phyloP scores from a whole-genome alignment of 2,113 vertebrate species.

The Cyprinodon variegatus region DNA sequence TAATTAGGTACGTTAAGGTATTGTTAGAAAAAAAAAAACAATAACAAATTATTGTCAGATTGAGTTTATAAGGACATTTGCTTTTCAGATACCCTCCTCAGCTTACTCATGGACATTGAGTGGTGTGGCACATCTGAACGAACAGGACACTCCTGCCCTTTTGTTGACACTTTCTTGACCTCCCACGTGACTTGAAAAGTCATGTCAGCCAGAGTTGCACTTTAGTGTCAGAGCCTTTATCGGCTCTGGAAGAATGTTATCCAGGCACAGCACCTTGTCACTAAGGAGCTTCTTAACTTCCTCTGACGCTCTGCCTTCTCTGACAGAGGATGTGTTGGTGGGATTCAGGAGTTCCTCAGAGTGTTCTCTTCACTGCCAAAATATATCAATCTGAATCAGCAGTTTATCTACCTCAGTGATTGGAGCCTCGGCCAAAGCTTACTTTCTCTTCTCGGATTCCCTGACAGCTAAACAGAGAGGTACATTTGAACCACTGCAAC shows the following conservation, averaged over 20 bases:
- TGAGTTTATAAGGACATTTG: background rate
- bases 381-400: conserved; percentile 16
- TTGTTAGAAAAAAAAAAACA: background rate
- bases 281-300: conserved; percentile 23
- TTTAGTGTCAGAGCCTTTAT: conserved; percentile 8
- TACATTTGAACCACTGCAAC: background rate
- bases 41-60: background rate
- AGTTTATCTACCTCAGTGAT: conserved; percentile 7
- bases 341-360: conserved; percentile 20
- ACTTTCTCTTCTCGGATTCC: conserved; percentile 2
- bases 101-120: background rate
- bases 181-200: background rate
- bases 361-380: conserved; percentile 9
- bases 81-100: background rate
- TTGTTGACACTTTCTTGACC: background rate
- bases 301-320: conserved; percentile 10
- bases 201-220: background rate
- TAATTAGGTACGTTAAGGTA: no score
- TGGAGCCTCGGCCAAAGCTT: conserved; percentile 7
- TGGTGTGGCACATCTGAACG: background rate
- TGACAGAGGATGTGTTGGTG: conserved; percentile 18
- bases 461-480: conserved; percentile 5
- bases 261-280: conserved; percentile 7
- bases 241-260: conserved; percentile 10
- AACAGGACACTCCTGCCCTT: background rate